These are phyloP conservation scores for Apantesis nais DNA, from an alignment of 2,888 invertebrate species.

Conservation along the genomic window DNA sequence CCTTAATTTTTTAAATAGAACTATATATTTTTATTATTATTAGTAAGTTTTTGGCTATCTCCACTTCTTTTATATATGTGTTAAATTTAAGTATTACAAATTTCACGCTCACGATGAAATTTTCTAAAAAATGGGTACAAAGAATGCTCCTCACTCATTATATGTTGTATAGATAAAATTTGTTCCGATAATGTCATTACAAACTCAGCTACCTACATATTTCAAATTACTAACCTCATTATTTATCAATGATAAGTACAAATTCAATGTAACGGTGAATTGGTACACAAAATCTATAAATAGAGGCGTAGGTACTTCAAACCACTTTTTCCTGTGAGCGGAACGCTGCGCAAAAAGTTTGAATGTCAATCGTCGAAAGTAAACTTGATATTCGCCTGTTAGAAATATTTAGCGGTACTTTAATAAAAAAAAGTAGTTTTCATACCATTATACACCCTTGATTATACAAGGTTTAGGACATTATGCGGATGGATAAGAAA, in stretches of 20 bases:
- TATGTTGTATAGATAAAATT: neutral
- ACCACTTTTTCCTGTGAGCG: slow-evolving; percentile 33
- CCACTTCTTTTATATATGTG: neutral
- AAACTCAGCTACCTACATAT: slow-evolving; percentile 33
- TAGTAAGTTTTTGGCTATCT: neutral
- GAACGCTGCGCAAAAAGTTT: slow-evolving; percentile 23
- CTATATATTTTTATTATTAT: neutral
- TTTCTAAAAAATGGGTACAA: neutral
- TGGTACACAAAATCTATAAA: slow-evolving; percentile 29
- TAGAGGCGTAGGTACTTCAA: slow-evolving; percentile 26
- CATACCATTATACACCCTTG: neutral
- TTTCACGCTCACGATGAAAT: neutral
- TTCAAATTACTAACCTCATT: neutral
- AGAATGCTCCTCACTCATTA: neutral
- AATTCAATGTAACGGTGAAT: slow-evolving; percentile 30
- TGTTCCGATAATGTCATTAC: neutral
- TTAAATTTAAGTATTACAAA: neutral
- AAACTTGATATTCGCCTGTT: slow-evolving; percentile 40
- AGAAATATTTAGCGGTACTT: slow-evolving; percentile 11
- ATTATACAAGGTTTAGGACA: neutral
- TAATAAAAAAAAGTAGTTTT: slow-evolving; percentile 1
- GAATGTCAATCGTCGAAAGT: slow-evolving; percentile 42
- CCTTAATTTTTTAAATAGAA: too few relatives aligned
- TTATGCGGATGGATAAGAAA: neutral
- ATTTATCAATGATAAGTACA: slow-evolving; percentile 7